Evolutionary conservation across 2,888 invertebrate species (phyloP).

Genomic region (Scrobipalpa atriplicella): DNA sequence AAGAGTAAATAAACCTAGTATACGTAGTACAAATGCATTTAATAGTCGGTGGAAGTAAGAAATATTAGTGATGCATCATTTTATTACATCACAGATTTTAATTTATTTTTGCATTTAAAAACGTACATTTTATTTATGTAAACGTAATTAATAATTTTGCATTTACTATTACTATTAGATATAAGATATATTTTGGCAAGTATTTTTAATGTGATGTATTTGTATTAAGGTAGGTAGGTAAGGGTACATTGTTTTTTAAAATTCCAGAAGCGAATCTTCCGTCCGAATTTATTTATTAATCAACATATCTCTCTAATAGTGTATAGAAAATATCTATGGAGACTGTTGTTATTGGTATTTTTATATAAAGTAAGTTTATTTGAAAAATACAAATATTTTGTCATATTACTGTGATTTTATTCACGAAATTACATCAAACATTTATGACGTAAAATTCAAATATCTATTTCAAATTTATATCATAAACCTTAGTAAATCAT

Average conservation of each 20-base stretch:
- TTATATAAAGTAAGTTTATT: neutral
- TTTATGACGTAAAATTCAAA: no score
- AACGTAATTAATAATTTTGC: neutral
- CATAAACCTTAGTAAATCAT: no score
- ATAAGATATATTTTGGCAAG: slow-evolving; percentile 7
- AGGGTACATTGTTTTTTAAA: neutral
- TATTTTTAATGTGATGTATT: slow-evolving; percentile 25
- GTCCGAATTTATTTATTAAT: slow-evolving; percentile 20
- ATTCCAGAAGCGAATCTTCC: slow-evolving; percentile 10
- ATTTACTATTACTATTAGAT: slow-evolving; percentile 3
- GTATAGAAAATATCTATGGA: neutral
- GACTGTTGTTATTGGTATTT: neutral
- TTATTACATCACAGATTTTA: slow-evolving; percentile 2
- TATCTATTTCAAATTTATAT: no score
- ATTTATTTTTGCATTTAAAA: neutral
- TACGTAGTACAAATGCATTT: slow-evolving; percentile 1
- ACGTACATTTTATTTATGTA: neutral
- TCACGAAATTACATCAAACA: no score
- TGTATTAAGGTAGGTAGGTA: neutral
- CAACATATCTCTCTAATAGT: slow-evolving; percentile 4
- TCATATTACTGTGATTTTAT: neutral
- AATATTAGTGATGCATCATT: slow-evolving; percentile 1
- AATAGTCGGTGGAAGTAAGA: slow-evolving; percentile 4
- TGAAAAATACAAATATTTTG: slow-evolving; percentile 13
- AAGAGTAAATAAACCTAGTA: slow-evolving; percentile 64